Evolutionary conservation across 2,888 invertebrate species (phyloP).

Genomic region (Hirudinaria manillensis): DNA sequence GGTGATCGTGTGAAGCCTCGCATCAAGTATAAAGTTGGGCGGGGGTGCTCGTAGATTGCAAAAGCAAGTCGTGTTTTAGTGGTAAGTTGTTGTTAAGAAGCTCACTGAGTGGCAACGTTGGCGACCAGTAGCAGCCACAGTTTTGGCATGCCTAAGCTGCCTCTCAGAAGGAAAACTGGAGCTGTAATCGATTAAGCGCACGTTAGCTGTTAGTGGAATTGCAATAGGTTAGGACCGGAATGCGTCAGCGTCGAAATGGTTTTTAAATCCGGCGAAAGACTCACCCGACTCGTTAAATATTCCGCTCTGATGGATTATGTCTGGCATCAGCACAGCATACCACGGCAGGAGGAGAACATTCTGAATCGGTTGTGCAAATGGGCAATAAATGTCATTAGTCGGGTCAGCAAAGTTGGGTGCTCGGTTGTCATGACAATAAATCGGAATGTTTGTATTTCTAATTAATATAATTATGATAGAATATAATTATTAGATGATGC

Average conservation of each 20-base stretch:
- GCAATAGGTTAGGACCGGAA: too few relatives aligned
- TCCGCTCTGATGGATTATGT: not conserved
- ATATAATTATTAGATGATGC: too few relatives aligned
- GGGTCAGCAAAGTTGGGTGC: not conserved
- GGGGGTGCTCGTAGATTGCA: too few relatives aligned
- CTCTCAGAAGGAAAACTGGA: not conserved
- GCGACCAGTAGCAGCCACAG: slow-evolving; percentile 71
- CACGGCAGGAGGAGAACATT: slow-evolving; percentile 5
- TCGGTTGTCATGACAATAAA: not conserved
- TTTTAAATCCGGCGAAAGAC: not conserved
- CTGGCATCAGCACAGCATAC: not conserved
- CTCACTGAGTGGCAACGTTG: slow-evolving; percentile 81
- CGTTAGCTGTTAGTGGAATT: not conserved
- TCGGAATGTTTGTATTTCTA: not conserved
- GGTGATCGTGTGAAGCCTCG: too few relatives aligned
- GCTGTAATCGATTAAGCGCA: not conserved
- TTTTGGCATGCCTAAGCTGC: slow-evolving; percentile 60
- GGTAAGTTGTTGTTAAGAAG: slow-evolving; percentile 46
- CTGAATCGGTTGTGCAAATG: not conserved
- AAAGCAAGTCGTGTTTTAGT: not conserved
- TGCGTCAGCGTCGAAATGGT: not conserved
- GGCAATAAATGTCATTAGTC: not conserved
- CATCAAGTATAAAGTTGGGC: too few relatives aligned
- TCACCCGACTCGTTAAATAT: slow-evolving; percentile 14
- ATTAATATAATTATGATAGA: too few relatives aligned